Percentiles rank a stretch among this genome's conserved stretches.
Evolutionary conservation across 2,888 invertebrate genomes (phyloP).

Genomic region (Philhelius pedissequus): DNA sequence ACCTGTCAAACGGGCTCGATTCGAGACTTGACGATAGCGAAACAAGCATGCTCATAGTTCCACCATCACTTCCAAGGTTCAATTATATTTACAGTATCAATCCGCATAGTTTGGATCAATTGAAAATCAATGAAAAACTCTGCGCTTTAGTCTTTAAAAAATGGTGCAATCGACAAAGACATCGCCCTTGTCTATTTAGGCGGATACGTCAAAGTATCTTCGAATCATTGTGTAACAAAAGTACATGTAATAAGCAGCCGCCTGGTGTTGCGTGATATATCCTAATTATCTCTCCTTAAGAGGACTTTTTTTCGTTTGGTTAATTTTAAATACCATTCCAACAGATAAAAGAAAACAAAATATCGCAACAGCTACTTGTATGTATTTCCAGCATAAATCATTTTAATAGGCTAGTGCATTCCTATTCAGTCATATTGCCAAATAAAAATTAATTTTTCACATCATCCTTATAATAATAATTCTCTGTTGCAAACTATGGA

Average conservation of each 20-base stretch:
- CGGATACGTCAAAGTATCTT: constrained; percentile 26
- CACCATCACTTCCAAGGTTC: constrained; percentile 14
- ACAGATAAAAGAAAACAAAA: background rate
- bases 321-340: constrained; percentile 51
- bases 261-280: constrained; percentile 41
- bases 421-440: constrained; percentile 32
- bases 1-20: background rate
- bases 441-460: background rate
- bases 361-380: constrained; percentile 5
- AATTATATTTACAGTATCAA: constrained; percentile 35
- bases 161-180: constrained; percentile 38
- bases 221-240: constrained; percentile 5
- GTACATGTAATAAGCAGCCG: background rate
- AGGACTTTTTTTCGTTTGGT: background rate
- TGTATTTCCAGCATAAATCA: background rate
- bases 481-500: constrained; percentile 1
- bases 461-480: background rate
- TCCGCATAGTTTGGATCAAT: constrained; percentile 22
- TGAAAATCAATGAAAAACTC: constrained; percentile 36
- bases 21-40: constrained; percentile 32
- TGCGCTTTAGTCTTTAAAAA: constrained; percentile 34
- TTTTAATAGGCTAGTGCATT: constrained; percentile 26
- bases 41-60: background rate
- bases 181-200: constrained; percentile 31
- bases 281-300: background rate